Conservation (phyloP, 1,140 invertebrate species). For the Papilio glaucus region DNA sequence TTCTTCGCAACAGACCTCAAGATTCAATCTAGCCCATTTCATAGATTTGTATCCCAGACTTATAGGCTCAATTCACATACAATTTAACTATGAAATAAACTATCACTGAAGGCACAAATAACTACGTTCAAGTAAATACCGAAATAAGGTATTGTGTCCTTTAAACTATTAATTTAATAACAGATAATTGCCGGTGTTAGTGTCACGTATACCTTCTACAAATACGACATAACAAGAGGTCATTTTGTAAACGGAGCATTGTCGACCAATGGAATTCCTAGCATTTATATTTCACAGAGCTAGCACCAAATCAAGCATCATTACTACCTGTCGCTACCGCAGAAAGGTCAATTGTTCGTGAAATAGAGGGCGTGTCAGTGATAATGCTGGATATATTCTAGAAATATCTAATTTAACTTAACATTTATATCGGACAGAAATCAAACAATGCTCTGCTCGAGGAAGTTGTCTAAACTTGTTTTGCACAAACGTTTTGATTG, state of each 20-base stretch:
- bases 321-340: conserved; percentile 25
- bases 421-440: conserved; percentile 16
- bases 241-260: conserved; percentile 12
- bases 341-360: conserved; percentile 34
- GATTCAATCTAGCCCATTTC: too few species aligned
- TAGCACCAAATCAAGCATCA: conserved; percentile 36
- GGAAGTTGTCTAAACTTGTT: not conserved
- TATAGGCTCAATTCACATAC: not conserved
- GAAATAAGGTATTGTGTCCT: conserved; percentile 24
- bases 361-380: conserved; percentile 24
- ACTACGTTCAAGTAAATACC: not conserved
- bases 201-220: conserved; percentile 7
- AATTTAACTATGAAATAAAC: not conserved
- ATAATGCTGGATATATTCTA: conserved; percentile 32
- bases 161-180: conserved; percentile 33
- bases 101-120: not conserved
- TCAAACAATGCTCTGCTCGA: not conserved
- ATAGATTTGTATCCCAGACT: too few species aligned
- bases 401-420: conserved; percentile 9
- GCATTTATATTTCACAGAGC: conserved; percentile 27
- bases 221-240: conserved; percentile 33
- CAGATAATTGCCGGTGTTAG: conserved; percentile 21
- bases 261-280: conserved; percentile 30
- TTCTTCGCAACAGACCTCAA: too few species aligned
- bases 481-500: not conserved